A percentile compares a stretch with the other conserved stretches of the same genome.
These are phyloP conservation scores for Gallinago media DNA, from an alignment of 2,113 vertebrate genomes.

Conservation along the genomic window DNA sequence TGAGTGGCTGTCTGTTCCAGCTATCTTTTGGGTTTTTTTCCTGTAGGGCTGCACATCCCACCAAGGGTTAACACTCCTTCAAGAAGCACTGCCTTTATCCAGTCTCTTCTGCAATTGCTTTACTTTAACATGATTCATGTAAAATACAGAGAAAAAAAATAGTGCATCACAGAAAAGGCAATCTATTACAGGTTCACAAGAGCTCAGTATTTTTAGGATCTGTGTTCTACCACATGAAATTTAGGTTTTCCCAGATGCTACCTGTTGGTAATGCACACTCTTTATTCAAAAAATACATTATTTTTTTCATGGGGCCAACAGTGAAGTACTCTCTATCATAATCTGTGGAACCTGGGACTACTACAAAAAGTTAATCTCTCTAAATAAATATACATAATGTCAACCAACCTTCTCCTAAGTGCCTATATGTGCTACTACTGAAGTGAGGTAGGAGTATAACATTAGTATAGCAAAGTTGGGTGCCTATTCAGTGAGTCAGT, in stretches of 20 bases:
- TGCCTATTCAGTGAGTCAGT: neutral
- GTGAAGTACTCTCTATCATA: neutral
- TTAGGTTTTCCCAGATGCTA: neutral
- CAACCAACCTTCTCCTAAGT: neutral
- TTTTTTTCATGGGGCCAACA: neutral
- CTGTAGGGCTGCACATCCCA: neutral
- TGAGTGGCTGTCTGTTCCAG: neutral
- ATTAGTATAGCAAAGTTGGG: neutral
- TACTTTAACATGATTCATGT: neutral
- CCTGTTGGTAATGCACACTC: neutral
- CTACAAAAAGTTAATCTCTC: neutral
- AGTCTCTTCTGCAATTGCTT: neutral
- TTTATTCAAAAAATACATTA: rapidly evolving
- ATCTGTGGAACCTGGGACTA: neutral
- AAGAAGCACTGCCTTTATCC: neutral
- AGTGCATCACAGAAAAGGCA: neutral
- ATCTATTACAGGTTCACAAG: neutral
- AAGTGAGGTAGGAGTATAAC: neutral
- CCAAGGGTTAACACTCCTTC: neutral
- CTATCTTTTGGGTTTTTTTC: rapidly evolving
- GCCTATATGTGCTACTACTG: neutral
- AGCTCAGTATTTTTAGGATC: neutral
- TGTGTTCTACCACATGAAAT: neutral
- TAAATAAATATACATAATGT: neutral
- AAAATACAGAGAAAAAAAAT: neutral